Base-by-base conservation (phyloP, 2,113 vertebrate species). In the Lathamus discolor region DNA sequence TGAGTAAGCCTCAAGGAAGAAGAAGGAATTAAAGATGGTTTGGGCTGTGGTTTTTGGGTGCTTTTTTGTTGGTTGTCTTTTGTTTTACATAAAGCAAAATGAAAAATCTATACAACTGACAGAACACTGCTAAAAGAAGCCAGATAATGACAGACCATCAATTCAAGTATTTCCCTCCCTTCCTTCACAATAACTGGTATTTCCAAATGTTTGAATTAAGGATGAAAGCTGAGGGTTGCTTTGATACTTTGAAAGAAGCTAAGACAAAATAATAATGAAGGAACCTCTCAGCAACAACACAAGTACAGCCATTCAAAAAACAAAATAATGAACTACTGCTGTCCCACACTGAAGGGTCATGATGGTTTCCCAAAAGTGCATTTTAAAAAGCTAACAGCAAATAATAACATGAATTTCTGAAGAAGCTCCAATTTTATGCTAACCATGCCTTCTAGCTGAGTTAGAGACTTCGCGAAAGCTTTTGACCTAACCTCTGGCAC, bases 401-500 rank as follows among this genome's bases (percentile, higher is more conserved):
- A 90, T 68, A 93, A 84, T 27, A 85, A 77, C 5, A 55, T 44
- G 66, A 23, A 64, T 88, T 94, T 93, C 67, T 29, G 81, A 63
- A 69, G 73, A 91, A 74, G 46, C 20, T 88, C 86, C 51, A 27
- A 85, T 88, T 97, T 96, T 88, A 94, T 44, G 62, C 76, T 48
- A 78, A 83, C 37, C 20, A 59, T 59, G 46, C 63, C 76, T 93
- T 68, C 86, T 76, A 74, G 94, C 85, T 90, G 97, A 93, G 92
- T 68, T 92, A 93, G 91, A 86, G 66, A 90, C 85, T 81, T 67
- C 11, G 41, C 0, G 4, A 68, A 91, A 97, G 86, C 86, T 93
- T 93, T 81, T 97, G 97, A 97, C 97, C 97, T 97, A 98, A 98
- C 97, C 96, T 97, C 86, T 91, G 92, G 81, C 95, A 95, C 94